Conservation (phyloP, 2,113 vertebrate species). For the Stegostoma tigrinum region DNA sequence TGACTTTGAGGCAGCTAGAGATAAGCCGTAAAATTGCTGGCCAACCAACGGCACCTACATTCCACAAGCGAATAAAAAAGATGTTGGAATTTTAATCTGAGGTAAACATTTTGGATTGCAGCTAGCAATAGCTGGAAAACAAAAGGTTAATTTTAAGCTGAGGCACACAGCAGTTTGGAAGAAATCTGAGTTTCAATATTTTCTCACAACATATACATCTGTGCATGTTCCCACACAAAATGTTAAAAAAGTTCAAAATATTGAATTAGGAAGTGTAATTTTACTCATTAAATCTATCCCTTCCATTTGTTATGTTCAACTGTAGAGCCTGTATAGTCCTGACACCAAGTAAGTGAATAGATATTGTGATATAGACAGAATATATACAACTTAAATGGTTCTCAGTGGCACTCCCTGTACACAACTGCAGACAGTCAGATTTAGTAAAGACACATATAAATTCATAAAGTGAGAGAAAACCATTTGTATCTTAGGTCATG, state of each 20-base stretch:
- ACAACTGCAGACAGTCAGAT: neutral
- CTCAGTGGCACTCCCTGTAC: neutral
- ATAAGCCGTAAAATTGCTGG: too few species aligned
- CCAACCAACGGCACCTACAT: too few species aligned
- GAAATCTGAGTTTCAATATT: neutral
- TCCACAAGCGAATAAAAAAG: neutral
- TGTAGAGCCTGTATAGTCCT: neutral
- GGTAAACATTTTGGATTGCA: neutral
- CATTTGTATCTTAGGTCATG: neutral
- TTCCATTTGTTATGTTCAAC: neutral
- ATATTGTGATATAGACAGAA: neutral
- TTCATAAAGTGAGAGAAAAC: neutral
- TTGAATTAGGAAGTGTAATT: neutral
- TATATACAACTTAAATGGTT: neutral
- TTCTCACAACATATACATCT: neutral
- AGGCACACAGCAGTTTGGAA: neutral
- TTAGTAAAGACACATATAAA: neutral
- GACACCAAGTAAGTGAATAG: neutral
- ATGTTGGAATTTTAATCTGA: neutral
- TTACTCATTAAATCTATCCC: neutral
- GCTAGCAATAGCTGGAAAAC: neutral
- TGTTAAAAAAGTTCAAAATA: neutral
- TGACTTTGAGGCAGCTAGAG: too few species aligned
- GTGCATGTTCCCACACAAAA: neutral
- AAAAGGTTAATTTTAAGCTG: neutral